Conservation (phyloP, 2,113 vertebrate genomes). For the Sterna hirundo region DNA sequence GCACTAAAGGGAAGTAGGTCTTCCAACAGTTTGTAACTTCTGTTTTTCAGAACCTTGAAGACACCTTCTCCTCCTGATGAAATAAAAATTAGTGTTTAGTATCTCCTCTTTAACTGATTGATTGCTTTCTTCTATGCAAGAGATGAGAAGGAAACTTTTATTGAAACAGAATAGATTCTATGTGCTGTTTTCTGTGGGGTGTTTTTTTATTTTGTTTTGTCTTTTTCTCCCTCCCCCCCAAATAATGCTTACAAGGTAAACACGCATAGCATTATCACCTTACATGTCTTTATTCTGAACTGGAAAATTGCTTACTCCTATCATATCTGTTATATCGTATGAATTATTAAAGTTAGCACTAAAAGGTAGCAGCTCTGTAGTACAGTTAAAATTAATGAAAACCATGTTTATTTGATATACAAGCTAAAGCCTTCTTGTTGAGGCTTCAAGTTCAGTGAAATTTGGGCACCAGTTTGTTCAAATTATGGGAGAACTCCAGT, state of each 20-base stretch:
- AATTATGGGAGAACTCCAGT: not conserved
- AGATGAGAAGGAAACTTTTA: not conserved
- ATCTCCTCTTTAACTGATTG: not conserved
- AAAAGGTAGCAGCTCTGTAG: not conserved
- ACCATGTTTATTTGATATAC: rapidly evolving
- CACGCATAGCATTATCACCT: not conserved
- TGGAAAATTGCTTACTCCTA: not conserved
- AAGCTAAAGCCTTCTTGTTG: not conserved
- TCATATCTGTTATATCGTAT: not conserved
- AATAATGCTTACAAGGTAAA: not conserved
- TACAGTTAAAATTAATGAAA: not conserved
- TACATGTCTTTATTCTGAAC: not conserved
- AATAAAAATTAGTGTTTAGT: not conserved
- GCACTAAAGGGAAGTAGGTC: not conserved
- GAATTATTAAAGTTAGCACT: not conserved
- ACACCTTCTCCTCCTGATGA: not conserved
- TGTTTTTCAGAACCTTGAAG: not conserved
- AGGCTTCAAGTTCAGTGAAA: not conserved
- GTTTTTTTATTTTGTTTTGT: not conserved
- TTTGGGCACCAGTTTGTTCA: not conserved
- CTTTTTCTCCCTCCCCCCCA: rapidly evolving
- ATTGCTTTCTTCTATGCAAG: not conserved
- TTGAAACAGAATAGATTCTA: not conserved
- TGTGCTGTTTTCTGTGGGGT: not conserved
- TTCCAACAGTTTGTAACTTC: not conserved